Evolutionary conservation across 2,113 vertebrate species (phyloP).

Genomic region (Gnathonemus echidnorhynchus): DNA sequence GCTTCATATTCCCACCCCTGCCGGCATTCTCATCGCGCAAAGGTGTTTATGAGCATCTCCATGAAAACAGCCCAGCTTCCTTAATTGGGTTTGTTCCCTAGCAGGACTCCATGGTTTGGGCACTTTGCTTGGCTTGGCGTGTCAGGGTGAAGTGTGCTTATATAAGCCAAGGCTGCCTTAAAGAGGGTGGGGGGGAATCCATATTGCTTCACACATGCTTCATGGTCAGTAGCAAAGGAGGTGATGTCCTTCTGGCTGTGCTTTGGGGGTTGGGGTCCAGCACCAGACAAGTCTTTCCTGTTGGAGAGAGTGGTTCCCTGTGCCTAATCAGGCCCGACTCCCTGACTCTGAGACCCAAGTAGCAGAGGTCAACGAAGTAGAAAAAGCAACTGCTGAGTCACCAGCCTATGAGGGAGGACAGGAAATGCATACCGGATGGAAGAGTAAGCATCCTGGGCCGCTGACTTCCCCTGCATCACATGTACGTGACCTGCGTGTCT

Average conservation of each 20-base stretch:
- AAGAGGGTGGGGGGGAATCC: neutral
- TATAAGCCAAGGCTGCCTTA: too few relatives aligned
- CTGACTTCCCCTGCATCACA: neutral
- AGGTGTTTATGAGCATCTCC: neutral
- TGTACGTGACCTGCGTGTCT: neutral
- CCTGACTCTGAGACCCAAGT: neutral
- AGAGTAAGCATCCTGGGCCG: neutral
- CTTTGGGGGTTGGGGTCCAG: neutral
- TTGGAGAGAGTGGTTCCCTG: neutral
- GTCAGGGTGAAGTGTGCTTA: neutral
- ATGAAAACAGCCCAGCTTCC: neutral
- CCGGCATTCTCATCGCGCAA: neutral
- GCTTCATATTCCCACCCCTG: neutral
- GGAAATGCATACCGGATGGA: slow-evolving; percentile 19
- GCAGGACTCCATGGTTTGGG: neutral
- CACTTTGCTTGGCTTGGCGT: neutral
- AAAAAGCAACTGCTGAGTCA: slow-evolving; percentile 17
- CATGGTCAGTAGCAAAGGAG: neutral
- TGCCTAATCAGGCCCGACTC: neutral
- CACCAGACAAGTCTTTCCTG: neutral
- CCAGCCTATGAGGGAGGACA: slow-evolving; percentile 17
- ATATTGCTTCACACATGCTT: neutral
- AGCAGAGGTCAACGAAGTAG: neutral
- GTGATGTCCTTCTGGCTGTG: neutral
- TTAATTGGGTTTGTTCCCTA: neutral